Evolutionary conservation across 1,140 invertebrate genomes (phyloP).

Genomic region (Steinernema feltiae): DNA sequence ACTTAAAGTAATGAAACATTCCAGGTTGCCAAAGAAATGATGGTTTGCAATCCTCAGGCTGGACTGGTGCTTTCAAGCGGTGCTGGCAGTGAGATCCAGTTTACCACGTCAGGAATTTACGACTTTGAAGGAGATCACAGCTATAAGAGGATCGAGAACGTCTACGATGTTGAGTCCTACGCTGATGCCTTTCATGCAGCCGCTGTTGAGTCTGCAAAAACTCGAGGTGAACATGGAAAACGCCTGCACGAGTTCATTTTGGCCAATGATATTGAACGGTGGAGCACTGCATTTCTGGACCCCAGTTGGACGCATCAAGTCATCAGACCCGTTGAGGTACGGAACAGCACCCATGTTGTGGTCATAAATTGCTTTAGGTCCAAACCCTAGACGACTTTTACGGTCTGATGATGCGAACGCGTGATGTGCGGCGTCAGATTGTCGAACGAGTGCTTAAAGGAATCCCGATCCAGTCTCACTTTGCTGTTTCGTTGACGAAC

Average conservation of each 20-base stretch:
- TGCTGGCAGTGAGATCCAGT: conserved; percentile 55
- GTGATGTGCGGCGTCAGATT: conserved; percentile 54
- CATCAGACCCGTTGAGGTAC: conserved; percentile 45
- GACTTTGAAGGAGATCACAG: conserved; percentile 41
- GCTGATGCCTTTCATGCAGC: conserved; percentile 54
- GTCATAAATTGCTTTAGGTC: conserved; percentile 21
- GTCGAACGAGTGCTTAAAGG: conserved; percentile 56
- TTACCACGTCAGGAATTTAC: conserved; percentile 52
- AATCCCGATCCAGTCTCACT: conserved; percentile 55
- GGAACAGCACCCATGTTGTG: neutral
- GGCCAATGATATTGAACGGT: conserved; percentile 55
- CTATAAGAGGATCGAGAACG: conserved; percentile 48
- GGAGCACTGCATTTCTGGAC: conserved; percentile 53
- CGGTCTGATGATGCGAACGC: conserved; percentile 52
- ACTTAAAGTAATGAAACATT: too few species aligned
- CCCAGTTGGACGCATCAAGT: conserved; percentile 57
- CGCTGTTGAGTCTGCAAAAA: conserved; percentile 43
- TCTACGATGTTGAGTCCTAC: conserved; percentile 49
- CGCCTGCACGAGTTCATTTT: conserved; percentile 53
- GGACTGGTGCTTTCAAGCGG: conserved; percentile 55
- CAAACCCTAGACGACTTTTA: conserved; percentile 51
- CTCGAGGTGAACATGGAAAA: conserved; percentile 45
- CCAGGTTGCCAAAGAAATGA: conserved; percentile 50
- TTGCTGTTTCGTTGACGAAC: conserved; percentile 50
- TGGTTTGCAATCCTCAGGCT: conserved; percentile 55